Percentiles rank a stretch among this genome's conserved stretches.
These are phyloP conservation scores for Nemotelus pantherinus DNA, from an alignment of 2,888 invertebrate species.

Conservation along the genomic window DNA sequence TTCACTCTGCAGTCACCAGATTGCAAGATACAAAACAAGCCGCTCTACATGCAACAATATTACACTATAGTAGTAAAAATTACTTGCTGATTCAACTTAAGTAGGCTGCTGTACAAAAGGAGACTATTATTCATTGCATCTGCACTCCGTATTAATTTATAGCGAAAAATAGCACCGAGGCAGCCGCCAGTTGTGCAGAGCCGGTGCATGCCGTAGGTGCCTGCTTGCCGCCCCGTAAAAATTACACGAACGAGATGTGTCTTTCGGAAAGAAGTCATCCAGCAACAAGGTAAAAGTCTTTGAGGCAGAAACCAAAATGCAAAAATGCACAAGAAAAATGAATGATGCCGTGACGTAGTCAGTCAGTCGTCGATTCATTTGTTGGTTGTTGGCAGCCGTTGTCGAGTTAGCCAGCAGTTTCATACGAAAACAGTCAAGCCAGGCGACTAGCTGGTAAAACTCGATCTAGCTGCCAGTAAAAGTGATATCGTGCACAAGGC, in stretches of 20 bases:
- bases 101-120: not conserved
- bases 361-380: not conserved
- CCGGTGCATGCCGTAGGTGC: not conserved
- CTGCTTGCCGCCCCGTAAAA: not conserved
- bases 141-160: not conserved
- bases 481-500: slow-evolving; percentile 55
- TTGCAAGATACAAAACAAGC: too few species aligned
- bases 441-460: not conserved
- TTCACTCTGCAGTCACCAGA: too few species aligned
- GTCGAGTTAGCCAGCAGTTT: too few species aligned
- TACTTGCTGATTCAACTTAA: not conserved
- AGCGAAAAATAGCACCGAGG: not conserved
- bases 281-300: slow-evolving; percentile 39
- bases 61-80: not conserved
- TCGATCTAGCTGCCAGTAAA: slow-evolving; percentile 50
- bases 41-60: too few species aligned
- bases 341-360: slow-evolving; percentile 52
- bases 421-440: too few species aligned
- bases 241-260: not conserved
- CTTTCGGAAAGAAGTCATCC: not conserved
- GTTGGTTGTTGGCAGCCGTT: not conserved
- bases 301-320: slow-evolving; percentile 53
- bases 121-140: slow-evolving; percentile 3
- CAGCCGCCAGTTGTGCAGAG: not conserved
- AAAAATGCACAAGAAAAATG: slow-evolving; percentile 53